Conservation (phyloP, 2,797 vertebrate species). For the Acipenser transmontanus region DNA sequence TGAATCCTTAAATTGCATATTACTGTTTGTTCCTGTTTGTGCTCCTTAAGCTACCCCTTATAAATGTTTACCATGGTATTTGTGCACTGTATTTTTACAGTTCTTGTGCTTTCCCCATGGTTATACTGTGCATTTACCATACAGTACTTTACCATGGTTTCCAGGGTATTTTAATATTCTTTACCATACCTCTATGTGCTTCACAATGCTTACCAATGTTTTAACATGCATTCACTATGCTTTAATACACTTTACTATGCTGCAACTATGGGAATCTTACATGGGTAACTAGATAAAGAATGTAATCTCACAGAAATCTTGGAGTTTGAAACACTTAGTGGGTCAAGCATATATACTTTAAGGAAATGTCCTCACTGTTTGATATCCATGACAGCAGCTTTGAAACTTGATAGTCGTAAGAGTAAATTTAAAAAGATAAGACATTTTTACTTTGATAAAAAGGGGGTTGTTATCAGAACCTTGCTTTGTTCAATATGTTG, state of each 20-base stretch:
- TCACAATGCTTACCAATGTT: no score
- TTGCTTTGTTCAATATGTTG: slow-evolving; percentile 29
- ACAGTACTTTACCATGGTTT: no score
- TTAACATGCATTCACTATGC: no score
- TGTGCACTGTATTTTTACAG: no score
- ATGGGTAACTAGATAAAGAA: neutral
- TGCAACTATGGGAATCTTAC: no score
- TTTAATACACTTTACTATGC: no score
- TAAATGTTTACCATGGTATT: no score
- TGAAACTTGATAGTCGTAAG: slow-evolving; percentile 7
- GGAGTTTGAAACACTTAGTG: neutral
- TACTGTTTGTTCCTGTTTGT: neutral
- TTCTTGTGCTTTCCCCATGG: no score
- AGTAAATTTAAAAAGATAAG: slow-evolving; percentile 22
- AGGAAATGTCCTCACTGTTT: slow-evolving; percentile 19
- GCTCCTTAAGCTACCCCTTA: no score
- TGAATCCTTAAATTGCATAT: neutral
- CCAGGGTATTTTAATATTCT: no score
- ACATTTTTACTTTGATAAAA: slow-evolving; percentile 10
- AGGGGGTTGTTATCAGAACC: slow-evolving; percentile 21
- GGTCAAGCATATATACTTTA: slow-evolving; percentile 11
- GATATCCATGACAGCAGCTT: slow-evolving; percentile 17
- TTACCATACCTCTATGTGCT: no score
- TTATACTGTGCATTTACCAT: no score
- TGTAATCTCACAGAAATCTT: neutral